Evolutionary conservation across 2,113 vertebrate genomes (phyloP), one percentile per base, ranked within the genome.

Genomic region (Myrmophylax atrothorax): DNA sequence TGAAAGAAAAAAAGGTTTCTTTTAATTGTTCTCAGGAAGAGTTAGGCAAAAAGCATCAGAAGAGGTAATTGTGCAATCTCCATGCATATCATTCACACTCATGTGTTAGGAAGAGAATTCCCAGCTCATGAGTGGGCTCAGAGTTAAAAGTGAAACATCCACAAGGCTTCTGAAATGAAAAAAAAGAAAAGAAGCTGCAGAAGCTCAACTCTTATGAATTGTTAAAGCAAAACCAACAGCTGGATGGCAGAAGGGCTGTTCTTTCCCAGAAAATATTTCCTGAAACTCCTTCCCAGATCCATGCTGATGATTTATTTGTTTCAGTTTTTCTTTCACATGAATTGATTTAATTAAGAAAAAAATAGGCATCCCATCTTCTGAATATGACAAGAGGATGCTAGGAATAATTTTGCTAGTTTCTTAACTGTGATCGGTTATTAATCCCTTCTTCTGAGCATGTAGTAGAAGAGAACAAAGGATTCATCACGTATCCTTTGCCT

Each of bases 61-160:
- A 80, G 63, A 90, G 35, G 52, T 66, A 58, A 31, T 63, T 68
- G 35, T 1, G 0, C 6, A 22, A 12, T 74, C 52, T 88, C 28
- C 18, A 28, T 55, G 58, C 7, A 12, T 70, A 70, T 77, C 14
- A 70, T 78, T 95, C 58, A 78, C 59, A 55, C 49, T 84, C 33
- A 62, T 24, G 19, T 4, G 0, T 47, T 56, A 44, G 87, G 76
- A 93, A 89, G 94, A 95, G 64, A 83, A 85, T 94, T 97, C 74
- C 23, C 63, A 90, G 72, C 28, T 85, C 62, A 82, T 78, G 17
- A 88, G 82, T 38, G 47, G 46, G 80, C 53, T 73, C 64, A 95
- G 78, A 96, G 96, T 96, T 96, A 85, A 80, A 96, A 78, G 11
- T 76, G 66, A 98, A 97, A 96, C 33, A 96, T 94, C 67, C 70